Evolutionary conservation across 1,140 invertebrate genomes (phyloP).

Genomic region (Drosophila dunni): DNA sequence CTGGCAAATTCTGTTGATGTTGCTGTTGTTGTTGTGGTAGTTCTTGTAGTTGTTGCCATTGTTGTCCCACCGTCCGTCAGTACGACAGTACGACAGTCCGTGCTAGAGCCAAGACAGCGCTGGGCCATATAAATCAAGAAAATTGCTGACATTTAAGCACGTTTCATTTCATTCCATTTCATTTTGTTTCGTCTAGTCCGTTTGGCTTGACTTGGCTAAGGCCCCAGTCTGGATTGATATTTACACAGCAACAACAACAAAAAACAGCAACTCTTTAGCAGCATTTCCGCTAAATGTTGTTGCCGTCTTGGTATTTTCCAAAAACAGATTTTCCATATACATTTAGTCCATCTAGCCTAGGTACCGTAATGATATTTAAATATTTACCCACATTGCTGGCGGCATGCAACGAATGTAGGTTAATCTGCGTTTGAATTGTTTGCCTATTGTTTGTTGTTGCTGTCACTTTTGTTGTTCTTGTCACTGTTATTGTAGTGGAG

Average conservation of each 20-base stretch:
- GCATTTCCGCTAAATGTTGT: constrained; percentile 74
- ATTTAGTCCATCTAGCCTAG: constrained; percentile 17
- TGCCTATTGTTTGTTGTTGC: constrained; percentile 59
- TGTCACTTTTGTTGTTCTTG: constrained; percentile 13
- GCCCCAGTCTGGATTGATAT: constrained; percentile 50
- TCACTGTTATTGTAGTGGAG: constrained; percentile 13
- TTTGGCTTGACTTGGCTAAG: constrained; percentile 13
- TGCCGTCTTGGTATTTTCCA: constrained; percentile 38
- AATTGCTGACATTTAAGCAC: constrained; percentile 83
- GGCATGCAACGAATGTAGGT: constrained; percentile 70
- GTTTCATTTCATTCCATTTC: constrained; percentile 68
- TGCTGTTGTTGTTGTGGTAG: constrained; percentile 36
- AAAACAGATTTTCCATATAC: constrained; percentile 60
- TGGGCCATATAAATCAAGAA: constrained; percentile 81
- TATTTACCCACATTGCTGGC: constrained; percentile 73
- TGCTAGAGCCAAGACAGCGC: constrained; percentile 60
- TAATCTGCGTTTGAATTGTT: constrained; percentile 78
- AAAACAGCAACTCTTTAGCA: constrained; percentile 51
- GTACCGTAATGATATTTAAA: constrained; percentile 78
- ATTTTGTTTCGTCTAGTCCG: constrained; percentile 35
- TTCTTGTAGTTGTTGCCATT: constrained; percentile 47
- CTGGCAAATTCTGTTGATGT: constrained; percentile 57
- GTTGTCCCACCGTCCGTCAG: constrained; percentile 40
- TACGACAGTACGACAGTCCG: neutral
- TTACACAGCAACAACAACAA: constrained; percentile 62